Base-by-base conservation (phyloP, 1,140 invertebrate genomes). In the Acromyrmex heyeri region DNA sequence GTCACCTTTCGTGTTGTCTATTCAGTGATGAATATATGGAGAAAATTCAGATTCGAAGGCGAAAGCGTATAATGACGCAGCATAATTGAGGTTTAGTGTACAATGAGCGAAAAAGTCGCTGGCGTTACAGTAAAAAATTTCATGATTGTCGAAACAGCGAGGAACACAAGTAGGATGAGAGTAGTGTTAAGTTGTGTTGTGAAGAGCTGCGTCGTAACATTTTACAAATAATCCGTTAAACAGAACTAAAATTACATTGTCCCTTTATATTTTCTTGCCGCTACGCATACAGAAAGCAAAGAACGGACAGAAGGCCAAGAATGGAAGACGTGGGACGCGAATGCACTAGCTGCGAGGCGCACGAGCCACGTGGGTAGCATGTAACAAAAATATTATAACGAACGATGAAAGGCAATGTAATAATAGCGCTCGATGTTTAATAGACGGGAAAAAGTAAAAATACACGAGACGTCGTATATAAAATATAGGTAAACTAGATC, bases 321-420 rank as follows among this genome's bases (percentile, higher is more conserved):
- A 83, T 83, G 79, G 79, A 75, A 83, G 79, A 57, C 79, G 79
- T 83, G 79, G 79, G 79, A 83, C 57, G 79, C 30, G 69, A 73
- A 70, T 75, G 79, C 79, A 83, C 79, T 83, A 75, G 79, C 79
- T 83, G 69, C 79, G 55, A 73, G 53, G 79, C 79, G 79, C 79
- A 75, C 57, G 57, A 50, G 79, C 69, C 57, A 83, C 79, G 79
- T 83, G 69, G 79, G 79, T 50, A 73, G 79, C 59, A 27, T 24
- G 57, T 83, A 83, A 83, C 67, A 75, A 83, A 83, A 83, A 83
- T 83, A 83, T 75, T 83, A 83, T 57, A 73, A 73, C 79, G 27
- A 83, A 83, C 69, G 79, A 83, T 83, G 79, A 83, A 83, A 83
- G 69, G 57, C 79, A 57, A 83, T 48, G 69, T 59, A 83, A 83